Conservation (phyloP, 2,797 vertebrate genomes). For the Gambelia wislizenii region DNA sequence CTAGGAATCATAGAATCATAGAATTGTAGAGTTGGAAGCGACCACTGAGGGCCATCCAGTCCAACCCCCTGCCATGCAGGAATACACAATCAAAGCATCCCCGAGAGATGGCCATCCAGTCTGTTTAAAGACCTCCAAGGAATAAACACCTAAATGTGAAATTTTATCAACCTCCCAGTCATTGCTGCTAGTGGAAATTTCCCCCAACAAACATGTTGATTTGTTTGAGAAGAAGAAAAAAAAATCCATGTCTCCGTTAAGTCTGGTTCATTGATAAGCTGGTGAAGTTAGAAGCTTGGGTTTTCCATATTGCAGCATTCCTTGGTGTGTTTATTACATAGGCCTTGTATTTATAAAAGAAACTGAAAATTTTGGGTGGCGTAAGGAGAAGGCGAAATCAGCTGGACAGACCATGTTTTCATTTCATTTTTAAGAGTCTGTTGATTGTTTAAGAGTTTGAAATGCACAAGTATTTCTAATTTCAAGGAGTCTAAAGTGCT, state of each 20-base stretch:
- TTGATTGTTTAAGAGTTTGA: neutral
- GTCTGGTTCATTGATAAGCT: slow-evolving; percentile 35
- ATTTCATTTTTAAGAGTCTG: neutral
- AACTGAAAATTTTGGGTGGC: too few relatives aligned
- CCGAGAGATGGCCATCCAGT: too few relatives aligned
- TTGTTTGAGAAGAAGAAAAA: neutral
- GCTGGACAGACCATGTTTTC: neutral
- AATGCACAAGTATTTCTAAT: neutral
- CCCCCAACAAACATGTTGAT: slow-evolving; percentile 27
- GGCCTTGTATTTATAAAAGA: slow-evolving; percentile 6
- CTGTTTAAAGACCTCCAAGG: too few relatives aligned
- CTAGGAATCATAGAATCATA: too few relatives aligned
- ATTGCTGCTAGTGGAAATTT: slow-evolving; percentile 26
- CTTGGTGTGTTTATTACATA: neutral
- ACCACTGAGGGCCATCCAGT: too few relatives aligned
- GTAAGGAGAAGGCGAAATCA: neutral
- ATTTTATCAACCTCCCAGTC: neutral
- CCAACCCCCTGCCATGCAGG: too few relatives aligned
- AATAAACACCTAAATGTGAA: neutral
- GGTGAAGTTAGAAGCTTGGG: slow-evolving; percentile 22
- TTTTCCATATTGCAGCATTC: slow-evolving; percentile 15
- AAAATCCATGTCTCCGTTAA: slow-evolving; percentile 24
- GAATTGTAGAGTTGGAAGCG: too few relatives aligned
- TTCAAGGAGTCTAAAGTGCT: neutral
- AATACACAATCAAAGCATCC: too few relatives aligned